Conservation (phyloP, 2,888 invertebrate species). For the Pseudolycoriella hygida region DNA sequence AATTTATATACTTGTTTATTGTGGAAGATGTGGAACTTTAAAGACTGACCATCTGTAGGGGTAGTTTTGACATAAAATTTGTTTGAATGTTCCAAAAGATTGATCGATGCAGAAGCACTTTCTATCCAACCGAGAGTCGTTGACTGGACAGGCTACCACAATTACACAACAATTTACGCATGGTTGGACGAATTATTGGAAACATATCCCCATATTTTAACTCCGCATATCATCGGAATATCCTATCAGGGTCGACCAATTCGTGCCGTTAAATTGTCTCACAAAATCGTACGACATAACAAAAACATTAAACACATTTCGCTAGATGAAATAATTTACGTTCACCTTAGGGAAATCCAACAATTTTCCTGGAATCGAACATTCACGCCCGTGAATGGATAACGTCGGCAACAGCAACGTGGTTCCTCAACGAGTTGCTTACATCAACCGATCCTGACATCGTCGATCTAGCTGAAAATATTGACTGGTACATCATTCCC, state of each 20-base stretch:
- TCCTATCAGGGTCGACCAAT: constrained; percentile 32
- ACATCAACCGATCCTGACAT: constrained; percentile 37
- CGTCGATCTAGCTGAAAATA: constrained; percentile 39
- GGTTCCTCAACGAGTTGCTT: constrained; percentile 51
- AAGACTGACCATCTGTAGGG: too few species aligned
- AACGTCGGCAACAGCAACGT: constrained; percentile 47
- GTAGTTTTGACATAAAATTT: neutral
- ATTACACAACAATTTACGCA: constrained; percentile 25
- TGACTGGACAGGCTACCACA: constrained; percentile 15
- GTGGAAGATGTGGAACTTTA: too few species aligned
- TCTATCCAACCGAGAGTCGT: constrained; percentile 14
- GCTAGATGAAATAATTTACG: neutral
- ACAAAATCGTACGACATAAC: constrained; percentile 17
- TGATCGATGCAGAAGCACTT: constrained; percentile 19
- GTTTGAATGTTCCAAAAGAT: neutral
- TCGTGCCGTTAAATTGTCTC: constrained; percentile 20
- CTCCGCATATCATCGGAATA: constrained; percentile 28
- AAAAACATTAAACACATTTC: neutral
- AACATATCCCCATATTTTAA: constrained; percentile 26
- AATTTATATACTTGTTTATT: too few species aligned
- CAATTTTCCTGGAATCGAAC: constrained; percentile 45
- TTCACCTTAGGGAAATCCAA: constrained; percentile 26
- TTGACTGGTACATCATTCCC: constrained; percentile 61
- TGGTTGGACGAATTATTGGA: constrained; percentile 32
- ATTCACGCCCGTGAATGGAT: constrained; percentile 57